Base-by-base conservation (phyloP, 2,888 invertebrate genomes). In the Netelia virgata region DNA sequence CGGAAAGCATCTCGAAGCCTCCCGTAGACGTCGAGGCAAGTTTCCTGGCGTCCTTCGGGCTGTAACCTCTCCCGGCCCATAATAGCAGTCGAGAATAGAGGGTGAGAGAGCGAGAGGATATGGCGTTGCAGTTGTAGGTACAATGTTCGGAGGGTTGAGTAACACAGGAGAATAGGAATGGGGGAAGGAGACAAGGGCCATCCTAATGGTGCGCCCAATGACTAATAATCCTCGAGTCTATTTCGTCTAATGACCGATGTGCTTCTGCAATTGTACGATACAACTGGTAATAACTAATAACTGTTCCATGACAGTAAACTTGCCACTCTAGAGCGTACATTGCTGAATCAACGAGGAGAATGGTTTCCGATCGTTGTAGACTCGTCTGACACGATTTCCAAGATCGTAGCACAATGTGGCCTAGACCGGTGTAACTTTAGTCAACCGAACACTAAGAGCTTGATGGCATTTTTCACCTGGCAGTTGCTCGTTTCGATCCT, bases 151-250 rank as follows among this genome's bases (percentile, higher is more conserved):
- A 14, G 41, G 47, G 82, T 14, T 57, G 59, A 59, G 74, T 18
- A 20, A 20, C 6, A 66, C 18, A 73, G 69, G 82, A 77, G 63
- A 55, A 20, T 75, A 20, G 68, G 16, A 55, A 36, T 73, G 86
- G 3, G 86, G 76, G 84, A 77, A 57, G 70, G 68, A 89, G 90
- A 89, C 89, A 87, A 89, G 66, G 88, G 86, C 87, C 84, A 83
- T 76, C 87, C 90, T 91, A 92, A 91, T 91, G 90, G 90, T 86
- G 87, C 57, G 23, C 72, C 91, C 92, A 91, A 92, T 91, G 90
- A 90, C 90, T 92, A 92, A 92, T 92, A 92, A 92, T 90, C 90
- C 90, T 88, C 90, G 90, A 92, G 92, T 92, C 91, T 90, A 91
- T 92, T 79, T 88, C 89, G 88, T 90, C 91, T 92, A 92, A 92